Percentiles rank a stretch among this genome's conserved stretches.
Evolutionary conservation across 2,113 vertebrate genomes (phyloP).

Genomic region (Rhodinocichla rosea): DNA sequence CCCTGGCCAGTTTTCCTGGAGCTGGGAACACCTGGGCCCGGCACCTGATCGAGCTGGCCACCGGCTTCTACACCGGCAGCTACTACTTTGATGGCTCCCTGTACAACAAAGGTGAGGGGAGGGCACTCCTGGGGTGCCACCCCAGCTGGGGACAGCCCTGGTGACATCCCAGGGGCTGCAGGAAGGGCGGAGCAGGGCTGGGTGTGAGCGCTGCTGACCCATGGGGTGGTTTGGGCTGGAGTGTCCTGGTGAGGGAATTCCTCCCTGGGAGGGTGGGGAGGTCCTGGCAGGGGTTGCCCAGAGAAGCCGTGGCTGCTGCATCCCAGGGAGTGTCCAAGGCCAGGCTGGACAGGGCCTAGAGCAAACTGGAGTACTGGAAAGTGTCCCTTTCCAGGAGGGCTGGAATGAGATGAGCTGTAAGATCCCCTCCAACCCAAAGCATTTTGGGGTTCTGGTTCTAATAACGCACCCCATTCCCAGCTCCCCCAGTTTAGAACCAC

Average conservation of each 20-base stretch:
- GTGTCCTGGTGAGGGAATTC: not conserved
- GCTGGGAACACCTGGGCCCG: constrained; percentile 98
- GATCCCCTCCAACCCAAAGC: not conserved
- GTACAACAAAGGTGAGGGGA: constrained; percentile 91
- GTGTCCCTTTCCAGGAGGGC: not conserved
- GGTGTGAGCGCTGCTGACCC: rapidly evolving
- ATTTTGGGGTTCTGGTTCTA: not conserved
- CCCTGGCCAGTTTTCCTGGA: constrained; percentile 93
- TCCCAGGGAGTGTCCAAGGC: not conserved
- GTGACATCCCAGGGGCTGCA: not conserved
- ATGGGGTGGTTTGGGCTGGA: not conserved
- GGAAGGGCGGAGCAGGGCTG: not conserved
- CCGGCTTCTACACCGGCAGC: constrained; percentile 95
- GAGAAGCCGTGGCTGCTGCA: not conserved
- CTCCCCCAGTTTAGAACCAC: not conserved
- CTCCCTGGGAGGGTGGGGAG: not conserved
- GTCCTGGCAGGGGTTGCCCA: not conserved
- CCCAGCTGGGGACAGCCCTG: not conserved
- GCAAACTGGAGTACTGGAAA: rapidly evolving
- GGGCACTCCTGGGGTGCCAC: rapidly evolving
- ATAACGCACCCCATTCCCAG: not conserved
- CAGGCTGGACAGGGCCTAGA: not conserved
- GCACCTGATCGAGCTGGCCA: constrained; percentile 94
- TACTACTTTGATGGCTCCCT: constrained; percentile 98
- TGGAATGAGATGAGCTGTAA: not conserved